These are phyloP conservation scores for Amaurobius ferox DNA, from an alignment of 2,888 invertebrate species.

Conservation along the genomic window DNA sequence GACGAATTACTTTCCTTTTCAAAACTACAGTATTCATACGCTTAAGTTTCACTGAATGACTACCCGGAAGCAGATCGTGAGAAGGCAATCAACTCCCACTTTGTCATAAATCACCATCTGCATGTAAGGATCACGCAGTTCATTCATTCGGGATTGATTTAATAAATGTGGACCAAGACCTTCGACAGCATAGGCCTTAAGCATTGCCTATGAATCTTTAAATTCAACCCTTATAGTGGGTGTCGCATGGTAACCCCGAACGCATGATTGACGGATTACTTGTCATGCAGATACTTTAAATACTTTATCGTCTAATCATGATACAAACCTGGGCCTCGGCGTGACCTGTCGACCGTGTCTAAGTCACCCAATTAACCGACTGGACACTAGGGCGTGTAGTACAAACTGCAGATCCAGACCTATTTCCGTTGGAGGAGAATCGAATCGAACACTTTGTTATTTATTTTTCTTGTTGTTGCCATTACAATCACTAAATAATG, in stretches of 20 bases:
- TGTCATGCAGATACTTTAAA: slow-evolving; percentile 5
- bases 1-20: too few relatives aligned
- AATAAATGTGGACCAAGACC: slow-evolving; percentile 8
- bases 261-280: neutral
- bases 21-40: neutral
- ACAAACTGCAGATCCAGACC: slow-evolving; percentile 5
- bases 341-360: slow-evolving; percentile 48
- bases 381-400: slow-evolving; percentile 9
- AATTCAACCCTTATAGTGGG: neutral
- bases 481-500: slow-evolving; percentile 66
- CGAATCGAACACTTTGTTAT: slow-evolving; percentile 15
- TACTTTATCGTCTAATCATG: slow-evolving; percentile 47
- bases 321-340: slow-evolving; percentile 10
- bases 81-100: slow-evolving; percentile 32
- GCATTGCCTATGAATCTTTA: neutral
- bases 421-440: slow-evolving; percentile 31
- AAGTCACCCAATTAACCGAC: slow-evolving; percentile 62
- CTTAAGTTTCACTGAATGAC: neutral
- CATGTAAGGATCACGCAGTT: slow-evolving; percentile 9
- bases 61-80: slow-evolving; percentile 31
- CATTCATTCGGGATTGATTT: neutral
- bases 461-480: slow-evolving; percentile 22
- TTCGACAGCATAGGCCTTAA: neutral
- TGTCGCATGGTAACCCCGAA: neutral
- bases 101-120: neutral